Evolutionary conservation across 2,797 vertebrate genomes (phyloP), one percentile per base, ranked within the genome.

Genomic region (Propithecus perrieri): DNA sequence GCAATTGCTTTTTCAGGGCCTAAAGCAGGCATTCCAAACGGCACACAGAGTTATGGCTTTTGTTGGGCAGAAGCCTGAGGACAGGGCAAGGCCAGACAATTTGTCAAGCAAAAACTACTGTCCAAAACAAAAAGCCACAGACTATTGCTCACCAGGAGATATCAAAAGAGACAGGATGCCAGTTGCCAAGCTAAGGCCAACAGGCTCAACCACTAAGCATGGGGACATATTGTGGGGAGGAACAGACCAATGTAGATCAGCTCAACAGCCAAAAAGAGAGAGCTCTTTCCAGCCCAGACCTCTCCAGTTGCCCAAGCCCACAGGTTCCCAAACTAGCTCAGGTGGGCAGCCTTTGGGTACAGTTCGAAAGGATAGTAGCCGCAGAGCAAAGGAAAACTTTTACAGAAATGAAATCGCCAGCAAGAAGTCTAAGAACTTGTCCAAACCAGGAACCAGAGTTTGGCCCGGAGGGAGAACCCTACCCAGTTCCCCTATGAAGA

Each of bases 21-120:
- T 98, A 83, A 94, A 84, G 67, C 85, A 85, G 78, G 91, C 96
- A 92, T 91, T 97, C 41, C 96, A 96, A 85, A 76, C 15, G 33
- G 93, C 86, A 87, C 61, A 79, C 6, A 86, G 65, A 93, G 74
- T 91, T 67, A 48, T 89, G n/a, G 30, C 78, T 91, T 78, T 38
- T 55, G 24, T 4, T 14, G 74, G 92, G 30, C 85, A 85, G 84
- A 97, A 97, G 71, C 17, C 86, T n/a, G 65, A 57, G 48, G n/a
- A 93, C 13, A 81, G 65, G 18, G n/a, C 10, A 86, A 96, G 22
- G 13, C 4, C 18, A 85, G 84, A 57, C 35, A 50, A 63, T 61
- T 79, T 79, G 80, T 80, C 67, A 94, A 71, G 48, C 69, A 94
- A 95, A 97, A 79, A 71, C 24, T 71, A 72, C 30, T 67, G 75